Base-by-base conservation (phyloP, 2,888 invertebrate species). In the Artemia sinica region DNA sequence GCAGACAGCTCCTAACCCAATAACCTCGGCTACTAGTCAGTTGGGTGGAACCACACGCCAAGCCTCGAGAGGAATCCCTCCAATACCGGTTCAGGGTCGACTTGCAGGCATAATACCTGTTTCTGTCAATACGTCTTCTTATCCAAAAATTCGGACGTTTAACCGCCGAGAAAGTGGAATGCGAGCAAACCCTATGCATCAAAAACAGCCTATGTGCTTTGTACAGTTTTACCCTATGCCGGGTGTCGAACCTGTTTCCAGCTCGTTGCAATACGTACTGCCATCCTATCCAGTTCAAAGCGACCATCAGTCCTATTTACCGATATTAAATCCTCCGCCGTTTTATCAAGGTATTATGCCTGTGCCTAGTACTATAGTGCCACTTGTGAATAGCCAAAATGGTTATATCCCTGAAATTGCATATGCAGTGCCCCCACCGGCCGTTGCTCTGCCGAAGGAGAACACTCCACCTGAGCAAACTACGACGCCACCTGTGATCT, bases 391-490 rank as follows among this genome's bases (percentile, higher is more conserved):
- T 58, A 28, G 63, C 12, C 63, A 58, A 28, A 58, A 58, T 58
- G 63, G 63, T 18, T 58, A 58, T 10, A 58, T 10, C 8, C 63
- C 63, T 18, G 63, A 58, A 18, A 8, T 58, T n/a, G 12, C 63
- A n/a, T 58, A 58, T 58, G 14, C n/a, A 58, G 63, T 58, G 63
- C 63, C 63, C n/a, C 63, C 63, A 28, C 63, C 63, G n/a, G 63
- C 10, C n/a, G 63, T 58, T 8, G 14, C 63, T 18, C 8, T 28
- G n/a, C 63, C n/a, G 11, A 58, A 58, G 28, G 63, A 58, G 63
- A 8, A 8, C 9, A 58, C 63, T n/a, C 63, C 63, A 11, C 63
- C 63, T 58, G 63, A 58, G 63, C 63, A 58, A 28, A 58, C 63
- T 28, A 58, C 14, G 9, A 58, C 63, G 63, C 63, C 63, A 28